These are phyloP conservation scores for Tipula confusa DNA, from an alignment of 2,888 invertebrate genomes.

Conservation along the genomic window DNA sequence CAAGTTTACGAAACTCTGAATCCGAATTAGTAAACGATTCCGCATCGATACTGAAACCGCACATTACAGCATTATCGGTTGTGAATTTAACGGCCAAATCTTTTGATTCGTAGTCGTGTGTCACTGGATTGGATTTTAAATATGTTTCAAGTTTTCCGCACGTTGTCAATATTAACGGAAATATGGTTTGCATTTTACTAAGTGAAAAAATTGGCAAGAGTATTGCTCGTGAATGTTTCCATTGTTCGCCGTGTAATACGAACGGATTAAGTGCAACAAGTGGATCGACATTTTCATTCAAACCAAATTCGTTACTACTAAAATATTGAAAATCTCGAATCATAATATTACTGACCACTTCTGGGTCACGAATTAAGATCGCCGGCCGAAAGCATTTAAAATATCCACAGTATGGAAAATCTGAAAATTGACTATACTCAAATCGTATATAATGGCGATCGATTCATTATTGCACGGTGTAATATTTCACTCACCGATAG, in stretches of 20 bases:
- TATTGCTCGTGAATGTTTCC: neutral
- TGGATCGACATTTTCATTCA: neutral
- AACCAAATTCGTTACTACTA: neutral
- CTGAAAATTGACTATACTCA: neutral
- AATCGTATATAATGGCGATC: too few species aligned
- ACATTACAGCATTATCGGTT: neutral
- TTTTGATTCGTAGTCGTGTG: neutral
- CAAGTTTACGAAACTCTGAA: neutral
- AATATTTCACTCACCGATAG: neutral
- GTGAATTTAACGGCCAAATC: neutral
- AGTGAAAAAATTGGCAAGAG: neutral
- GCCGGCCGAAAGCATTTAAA: neutral
- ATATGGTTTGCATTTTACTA: neutral
- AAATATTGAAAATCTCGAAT: neutral
- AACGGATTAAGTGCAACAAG: neutral
- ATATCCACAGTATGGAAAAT: neutral
- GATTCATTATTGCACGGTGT: too few species aligned
- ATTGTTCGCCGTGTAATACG: neutral
- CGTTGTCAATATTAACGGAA: neutral
- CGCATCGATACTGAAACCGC: neutral
- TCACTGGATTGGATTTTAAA: neutral
- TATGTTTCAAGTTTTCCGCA: neutral
- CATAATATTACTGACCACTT: neutral
- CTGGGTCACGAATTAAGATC: neutral
- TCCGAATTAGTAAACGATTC: neutral